phyloP scores from a whole-genome alignment of 37 sponge, comb jelly and placozoan species.

The Chondrilla cf. caribensis region DNA sequence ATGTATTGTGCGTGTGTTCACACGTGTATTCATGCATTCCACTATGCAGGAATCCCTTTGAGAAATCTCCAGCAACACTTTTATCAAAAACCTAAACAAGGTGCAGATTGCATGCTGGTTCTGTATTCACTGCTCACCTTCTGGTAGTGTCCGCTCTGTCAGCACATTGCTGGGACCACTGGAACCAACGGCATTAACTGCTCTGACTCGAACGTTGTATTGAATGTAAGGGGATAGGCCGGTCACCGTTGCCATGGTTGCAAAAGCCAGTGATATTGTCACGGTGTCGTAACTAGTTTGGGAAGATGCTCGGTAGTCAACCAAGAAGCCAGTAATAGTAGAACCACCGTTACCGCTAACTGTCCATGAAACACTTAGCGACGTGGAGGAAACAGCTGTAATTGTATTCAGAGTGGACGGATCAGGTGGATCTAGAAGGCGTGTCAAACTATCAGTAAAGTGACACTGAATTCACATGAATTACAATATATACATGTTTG shows the following conservation, averaged over 20 bases:
- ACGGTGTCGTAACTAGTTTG: not conserved
- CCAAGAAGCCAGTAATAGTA: constrained; percentile 49
- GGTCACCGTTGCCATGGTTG: not conserved
- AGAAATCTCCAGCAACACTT: too few relatives aligned
- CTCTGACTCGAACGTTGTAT: constrained; percentile 50
- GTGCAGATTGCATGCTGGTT: not conserved
- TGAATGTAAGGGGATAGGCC: constrained; percentile 43
- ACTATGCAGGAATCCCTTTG: too few relatives aligned
- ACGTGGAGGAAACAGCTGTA: constrained; percentile 16
- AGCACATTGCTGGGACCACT: constrained; percentile 29
- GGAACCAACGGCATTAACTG: constrained; percentile 43
- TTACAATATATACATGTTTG: too few relatives aligned
- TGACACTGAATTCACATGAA: too few relatives aligned
- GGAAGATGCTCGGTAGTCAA: constrained; percentile 36
- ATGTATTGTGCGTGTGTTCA: too few relatives aligned
- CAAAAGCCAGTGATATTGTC: not conserved
- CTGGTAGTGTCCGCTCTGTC: constrained; percentile 32
- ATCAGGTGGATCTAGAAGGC: constrained; percentile 59
- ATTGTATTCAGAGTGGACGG: constrained; percentile 26
- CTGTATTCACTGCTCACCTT: not conserved
- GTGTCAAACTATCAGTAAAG: too few relatives aligned
- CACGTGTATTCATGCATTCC: too few relatives aligned
- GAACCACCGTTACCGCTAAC: constrained; percentile 43
- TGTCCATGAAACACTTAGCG: constrained; percentile 49
- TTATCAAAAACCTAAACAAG: not conserved